phyloP scores from a whole-genome alignment of 2,888 invertebrate genomes.

The Pelosia muscerda region DNA sequence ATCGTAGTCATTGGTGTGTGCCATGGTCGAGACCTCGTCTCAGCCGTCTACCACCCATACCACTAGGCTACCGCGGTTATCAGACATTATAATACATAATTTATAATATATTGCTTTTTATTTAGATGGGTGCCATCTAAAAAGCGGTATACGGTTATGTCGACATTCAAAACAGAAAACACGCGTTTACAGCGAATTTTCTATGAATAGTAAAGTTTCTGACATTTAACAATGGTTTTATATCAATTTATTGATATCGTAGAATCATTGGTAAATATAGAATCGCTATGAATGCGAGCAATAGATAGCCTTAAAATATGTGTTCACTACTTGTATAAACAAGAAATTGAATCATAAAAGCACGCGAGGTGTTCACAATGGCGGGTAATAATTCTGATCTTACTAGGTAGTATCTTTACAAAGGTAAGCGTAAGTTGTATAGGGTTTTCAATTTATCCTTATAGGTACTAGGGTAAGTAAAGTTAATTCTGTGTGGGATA shows the following conservation, averaged over 20 bases:
- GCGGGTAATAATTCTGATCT: conserved; percentile 12
- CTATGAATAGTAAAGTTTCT: neutral
- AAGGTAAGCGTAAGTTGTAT: neutral
- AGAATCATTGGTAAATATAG: conserved; percentile 7
- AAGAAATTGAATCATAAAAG: conserved; percentile 21
- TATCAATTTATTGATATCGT: neutral
- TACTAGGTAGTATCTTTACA: conserved; percentile 12
- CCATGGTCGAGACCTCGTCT: no score
- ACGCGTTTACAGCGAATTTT: neutral
- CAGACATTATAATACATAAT: no score
- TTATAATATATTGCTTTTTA: no score
- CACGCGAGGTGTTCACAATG: conserved; percentile 8
- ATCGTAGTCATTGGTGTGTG: no score
- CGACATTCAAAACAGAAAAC: neutral
- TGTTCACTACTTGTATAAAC: conserved; percentile 34
- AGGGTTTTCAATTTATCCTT: neutral
- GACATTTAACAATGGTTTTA: neutral
- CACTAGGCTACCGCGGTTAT: no score
- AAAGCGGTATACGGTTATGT: no score
- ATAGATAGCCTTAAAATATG: conserved; percentile 38
- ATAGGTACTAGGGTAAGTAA: no score
- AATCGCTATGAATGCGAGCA: conserved; percentile 30
- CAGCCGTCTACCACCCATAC: no score
- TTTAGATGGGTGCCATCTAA: no score
- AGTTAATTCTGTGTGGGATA: no score